Percentiles rank a stretch among this genome's conserved stretches.
These are phyloP conservation scores for Meleagris gallopavo DNA, from an alignment of 2,113 vertebrate species.

Conservation along the genomic window DNA sequence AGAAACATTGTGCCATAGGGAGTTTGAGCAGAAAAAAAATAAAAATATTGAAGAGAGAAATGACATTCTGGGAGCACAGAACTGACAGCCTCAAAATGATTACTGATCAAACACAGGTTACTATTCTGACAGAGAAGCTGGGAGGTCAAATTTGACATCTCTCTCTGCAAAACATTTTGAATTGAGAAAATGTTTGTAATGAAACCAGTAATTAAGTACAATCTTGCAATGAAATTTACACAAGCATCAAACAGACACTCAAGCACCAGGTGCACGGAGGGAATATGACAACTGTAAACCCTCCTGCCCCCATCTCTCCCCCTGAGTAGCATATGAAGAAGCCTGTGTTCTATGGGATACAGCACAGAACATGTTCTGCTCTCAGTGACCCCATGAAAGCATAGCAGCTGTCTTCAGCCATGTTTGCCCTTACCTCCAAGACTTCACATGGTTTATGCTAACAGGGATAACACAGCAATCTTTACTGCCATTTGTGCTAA, in stretches of 20 bases:
- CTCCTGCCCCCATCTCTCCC: neutral
- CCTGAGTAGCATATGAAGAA: rapidly evolving
- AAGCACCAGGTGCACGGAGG: neutral
- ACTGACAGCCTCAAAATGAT: neutral
- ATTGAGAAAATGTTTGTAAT: neutral
- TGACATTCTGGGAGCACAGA: neutral
- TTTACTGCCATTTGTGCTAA: neutral
- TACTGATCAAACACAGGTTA: neutral
- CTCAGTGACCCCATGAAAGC: rapidly evolving
- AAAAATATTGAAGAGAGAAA: neutral
- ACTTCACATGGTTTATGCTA: neutral
- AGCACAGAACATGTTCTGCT: rapidly evolving
- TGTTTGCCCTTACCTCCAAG: neutral
- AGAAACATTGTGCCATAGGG: neutral
- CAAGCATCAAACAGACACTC: rapidly evolving
- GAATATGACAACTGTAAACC: rapidly evolving
- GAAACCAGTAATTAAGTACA: neutral
- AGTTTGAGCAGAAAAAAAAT: neutral
- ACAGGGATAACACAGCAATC: neutral
- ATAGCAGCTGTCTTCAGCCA: neutral
- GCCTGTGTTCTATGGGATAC: rapidly evolving
- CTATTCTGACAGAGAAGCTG: neutral
- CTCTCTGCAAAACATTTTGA: neutral
- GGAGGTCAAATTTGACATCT: neutral
- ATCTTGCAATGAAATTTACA: neutral